phyloP scores from a whole-genome alignment of 53 echinoderm and acorn worm genomes.

The Crossaster papposus region DNA sequence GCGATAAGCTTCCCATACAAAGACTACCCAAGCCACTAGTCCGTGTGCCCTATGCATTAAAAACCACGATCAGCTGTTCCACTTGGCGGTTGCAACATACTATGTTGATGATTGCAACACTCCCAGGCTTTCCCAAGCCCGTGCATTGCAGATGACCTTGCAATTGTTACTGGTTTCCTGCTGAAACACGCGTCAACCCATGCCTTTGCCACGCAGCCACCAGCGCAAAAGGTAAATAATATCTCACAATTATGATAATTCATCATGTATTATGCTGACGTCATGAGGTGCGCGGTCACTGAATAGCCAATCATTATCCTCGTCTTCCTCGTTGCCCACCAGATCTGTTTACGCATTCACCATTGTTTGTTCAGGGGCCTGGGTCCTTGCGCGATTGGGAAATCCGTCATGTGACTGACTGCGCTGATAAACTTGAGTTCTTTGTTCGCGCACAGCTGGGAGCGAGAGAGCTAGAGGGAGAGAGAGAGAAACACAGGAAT shows the following conservation, averaged over 20 bases:
- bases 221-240: constrained; percentile 33
- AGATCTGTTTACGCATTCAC: constrained; percentile 53
- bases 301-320: constrained; percentile 21
- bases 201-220: neutral
- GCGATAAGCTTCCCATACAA: neutral
- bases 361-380: constrained; percentile 29
- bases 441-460: too few species aligned
- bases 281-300: constrained; percentile 25
- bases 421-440: neutral
- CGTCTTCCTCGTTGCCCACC: constrained; percentile 3
- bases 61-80: constrained; percentile 52
- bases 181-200: neutral
- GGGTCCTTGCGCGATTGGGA: neutral
- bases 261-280: neutral
- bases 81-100: neutral
- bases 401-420: constrained; percentile 36
- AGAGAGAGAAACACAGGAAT: too few species aligned
- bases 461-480: too few species aligned
- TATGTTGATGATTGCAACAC: constrained; percentile 34
- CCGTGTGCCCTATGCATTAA: neutral
- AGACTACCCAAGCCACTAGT: neutral
- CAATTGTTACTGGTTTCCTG: neutral
- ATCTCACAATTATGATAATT: neutral
- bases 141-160: constrained; percentile 32
- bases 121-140: constrained; percentile 43